Evolutionary conservation across 2,888 invertebrate genomes (phyloP), one percentile per base, ranked within the genome.

Genomic region (Volucella bombylans): DNA sequence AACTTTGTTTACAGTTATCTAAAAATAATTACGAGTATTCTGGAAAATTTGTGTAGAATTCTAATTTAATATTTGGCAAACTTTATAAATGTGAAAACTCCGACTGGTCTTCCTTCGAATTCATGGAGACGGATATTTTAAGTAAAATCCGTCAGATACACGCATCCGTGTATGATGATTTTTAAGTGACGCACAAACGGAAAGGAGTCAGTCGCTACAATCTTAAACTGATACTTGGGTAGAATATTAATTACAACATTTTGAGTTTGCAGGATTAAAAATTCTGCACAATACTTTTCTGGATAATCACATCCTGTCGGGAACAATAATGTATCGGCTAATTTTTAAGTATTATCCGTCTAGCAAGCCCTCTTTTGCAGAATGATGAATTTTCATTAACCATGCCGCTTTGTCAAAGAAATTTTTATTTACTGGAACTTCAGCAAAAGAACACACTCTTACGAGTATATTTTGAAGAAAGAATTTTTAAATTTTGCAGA

Each of bases 1-100:
- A 50, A 9, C 15, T 73, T 82, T 82, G 72, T 78, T 78, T 82
- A 82, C 52, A 73, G 10, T 45, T 43, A 57, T 78, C 82, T 78
- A 82, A 82, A 82, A 82, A 82, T 82, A 82, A 73, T 64, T 72
- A 59, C 64, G 68, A 31, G 31, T 31, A 31, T 31, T 6, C 31
- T 31, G 31, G 68, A 52, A 73, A 73, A 49, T 72, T 67, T 23
- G 65, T 68, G 82, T 73, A 72, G 68, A 73, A 47, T 73, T 68
- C n/a, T 67, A 68, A 54, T 65, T 57, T 11, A 64, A 74, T 57
- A 23, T 41, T 18, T 50, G 50, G 49, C 11, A 50, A 15, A 15
- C 15, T 50, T 15, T 15, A 1, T 50, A 14, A 31, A 31, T 31
- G 4, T 31, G 31, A 31, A 31, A 31, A 31, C 1, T 4, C 31